phyloP scores from a whole-genome alignment of 2,113 vertebrate species.

The Tympanuchus pallidicinctus region DNA sequence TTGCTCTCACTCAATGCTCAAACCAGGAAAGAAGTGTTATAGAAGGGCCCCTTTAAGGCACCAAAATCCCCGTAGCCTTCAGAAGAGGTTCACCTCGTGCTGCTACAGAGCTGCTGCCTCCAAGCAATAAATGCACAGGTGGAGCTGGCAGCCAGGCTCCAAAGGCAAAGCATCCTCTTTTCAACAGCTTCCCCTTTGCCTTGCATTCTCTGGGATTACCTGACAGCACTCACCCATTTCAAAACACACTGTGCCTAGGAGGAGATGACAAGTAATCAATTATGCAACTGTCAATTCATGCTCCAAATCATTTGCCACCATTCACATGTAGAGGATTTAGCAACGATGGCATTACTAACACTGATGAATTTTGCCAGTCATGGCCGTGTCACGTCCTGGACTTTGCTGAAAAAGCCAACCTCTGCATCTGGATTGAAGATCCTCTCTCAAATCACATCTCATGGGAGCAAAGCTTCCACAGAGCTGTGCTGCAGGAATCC shows the following conservation, averaged over 20 bases:
- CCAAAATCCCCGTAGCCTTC: neutral
- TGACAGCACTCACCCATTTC: slow-evolving; percentile 34
- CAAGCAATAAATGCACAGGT: neutral
- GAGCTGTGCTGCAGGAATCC: neutral
- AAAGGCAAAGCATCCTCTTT: slow-evolving; percentile 44
- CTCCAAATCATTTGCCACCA: neutral
- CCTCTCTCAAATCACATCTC: neutral
- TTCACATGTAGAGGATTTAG: slow-evolving; percentile 7
- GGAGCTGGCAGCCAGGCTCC: neutral
- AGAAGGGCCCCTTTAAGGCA: neutral
- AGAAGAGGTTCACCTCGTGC: neutral
- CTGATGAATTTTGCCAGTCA: neutral
- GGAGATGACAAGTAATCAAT: neutral
- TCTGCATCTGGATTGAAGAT: neutral
- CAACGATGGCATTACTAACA: neutral
- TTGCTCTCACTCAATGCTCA: accelerated
- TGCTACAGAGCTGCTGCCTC: neutral
- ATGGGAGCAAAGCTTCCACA: neutral
- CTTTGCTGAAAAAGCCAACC: accelerated
- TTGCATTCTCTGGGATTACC: slow-evolving; percentile 21
- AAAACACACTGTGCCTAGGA: slow-evolving; percentile 15
- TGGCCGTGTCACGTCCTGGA: neutral
- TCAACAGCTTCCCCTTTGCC: slow-evolving; percentile 48
- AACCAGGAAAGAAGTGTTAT: neutral
- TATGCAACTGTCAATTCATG: neutral